Conservation (phyloP, 2,797 vertebrate genomes). For the Xiphophorus birchmanni region DNA sequence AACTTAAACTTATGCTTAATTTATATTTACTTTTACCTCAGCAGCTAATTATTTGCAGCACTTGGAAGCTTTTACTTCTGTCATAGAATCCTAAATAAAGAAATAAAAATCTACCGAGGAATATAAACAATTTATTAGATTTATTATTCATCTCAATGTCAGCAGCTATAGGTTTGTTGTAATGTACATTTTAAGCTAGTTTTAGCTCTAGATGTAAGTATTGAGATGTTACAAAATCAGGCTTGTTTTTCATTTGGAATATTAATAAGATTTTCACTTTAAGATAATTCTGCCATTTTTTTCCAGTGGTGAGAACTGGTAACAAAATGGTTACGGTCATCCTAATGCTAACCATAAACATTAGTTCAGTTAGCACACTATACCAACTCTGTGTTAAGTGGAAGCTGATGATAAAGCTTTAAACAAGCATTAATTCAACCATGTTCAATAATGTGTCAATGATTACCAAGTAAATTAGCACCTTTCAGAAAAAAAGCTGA, state of each 20-base stretch:
- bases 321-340: neutral
- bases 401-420: neutral
- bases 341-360: neutral
- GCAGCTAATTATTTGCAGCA: neutral
- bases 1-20: neutral
- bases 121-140: neutral
- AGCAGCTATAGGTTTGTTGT: neutral
- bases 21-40: neutral
- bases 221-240: neutral
- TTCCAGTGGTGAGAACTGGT: neutral
- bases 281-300: neutral
- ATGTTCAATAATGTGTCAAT: neutral
- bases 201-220: neutral
- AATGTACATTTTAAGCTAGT: neutral
- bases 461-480: neutral
- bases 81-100: neutral
- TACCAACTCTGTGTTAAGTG: neutral
- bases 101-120: neutral
- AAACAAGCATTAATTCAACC: neutral
- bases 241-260: neutral
- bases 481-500: neutral
- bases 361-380: neutral
- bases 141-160: neutral
- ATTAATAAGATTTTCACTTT: neutral
- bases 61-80: neutral